Evolutionary conservation across 2,113 vertebrate genomes (phyloP).

Genomic region (Ranitomeya imitator): DNA sequence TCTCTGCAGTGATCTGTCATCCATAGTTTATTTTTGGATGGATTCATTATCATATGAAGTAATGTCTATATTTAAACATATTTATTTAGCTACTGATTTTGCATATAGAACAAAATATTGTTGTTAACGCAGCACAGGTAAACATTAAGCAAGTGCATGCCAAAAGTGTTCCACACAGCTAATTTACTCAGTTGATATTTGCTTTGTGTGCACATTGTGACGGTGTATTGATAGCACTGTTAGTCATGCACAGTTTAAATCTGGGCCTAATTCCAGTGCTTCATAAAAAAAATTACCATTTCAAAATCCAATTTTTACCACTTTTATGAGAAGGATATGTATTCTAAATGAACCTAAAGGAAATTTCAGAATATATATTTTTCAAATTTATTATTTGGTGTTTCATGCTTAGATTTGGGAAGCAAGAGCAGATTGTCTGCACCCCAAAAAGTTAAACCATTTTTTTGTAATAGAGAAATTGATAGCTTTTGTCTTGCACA

Average conservation of each 20-base stretch:
- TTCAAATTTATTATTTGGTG: too few relatives aligned
- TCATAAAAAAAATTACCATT: conserved; percentile 14
- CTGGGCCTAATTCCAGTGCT: conserved; percentile 39
- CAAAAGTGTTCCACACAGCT: conserved; percentile 30
- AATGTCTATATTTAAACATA: too few relatives aligned
- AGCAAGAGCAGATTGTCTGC: neutral
- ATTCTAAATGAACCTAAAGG: neutral
- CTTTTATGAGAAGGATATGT: neutral
- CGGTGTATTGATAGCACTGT: conserved; percentile 26
- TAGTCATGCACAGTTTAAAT: conserved; percentile 36
- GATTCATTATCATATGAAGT: too few relatives aligned
- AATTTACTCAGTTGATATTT: conserved; percentile 44
- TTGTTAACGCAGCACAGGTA: neutral
- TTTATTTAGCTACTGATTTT: neutral
- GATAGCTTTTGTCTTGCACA: neutral
- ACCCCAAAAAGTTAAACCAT: neutral
- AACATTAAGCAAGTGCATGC: conserved; percentile 13
- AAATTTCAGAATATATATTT: neutral
- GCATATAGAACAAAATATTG: neutral
- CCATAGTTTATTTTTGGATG: too few relatives aligned
- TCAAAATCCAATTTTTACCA: neutral
- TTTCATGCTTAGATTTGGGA: too few relatives aligned
- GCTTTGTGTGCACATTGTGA: conserved; percentile 6
- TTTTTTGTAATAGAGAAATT: neutral
- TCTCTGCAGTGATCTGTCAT: too few relatives aligned